phyloP scores from a whole-genome alignment of 2,113 vertebrate species.

The Ophthalmolycus amberensis region DNA sequence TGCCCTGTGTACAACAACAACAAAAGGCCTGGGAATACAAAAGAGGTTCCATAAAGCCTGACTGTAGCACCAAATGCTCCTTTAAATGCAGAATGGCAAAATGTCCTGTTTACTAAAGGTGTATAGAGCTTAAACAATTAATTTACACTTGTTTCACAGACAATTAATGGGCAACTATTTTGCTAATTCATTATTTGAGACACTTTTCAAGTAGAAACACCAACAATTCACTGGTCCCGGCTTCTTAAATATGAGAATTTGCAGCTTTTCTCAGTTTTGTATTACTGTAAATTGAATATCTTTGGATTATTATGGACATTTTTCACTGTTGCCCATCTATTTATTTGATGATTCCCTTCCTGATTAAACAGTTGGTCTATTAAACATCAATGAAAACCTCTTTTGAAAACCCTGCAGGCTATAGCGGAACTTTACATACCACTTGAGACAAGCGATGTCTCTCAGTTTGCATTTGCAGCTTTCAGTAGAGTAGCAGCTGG shows the following conservation, averaged over 20 bases:
- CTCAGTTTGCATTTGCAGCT: conserved; percentile 96
- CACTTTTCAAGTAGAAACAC: not conserved
- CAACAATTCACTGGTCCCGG: not conserved
- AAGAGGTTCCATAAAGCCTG: conserved; percentile 25
- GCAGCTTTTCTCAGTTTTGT: not conserved
- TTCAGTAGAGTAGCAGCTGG: conserved; percentile 94
- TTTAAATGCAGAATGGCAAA: not conserved
- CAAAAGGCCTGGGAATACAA: conserved; percentile 63
- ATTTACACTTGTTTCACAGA: not conserved
- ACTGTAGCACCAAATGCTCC: conserved; percentile 15
- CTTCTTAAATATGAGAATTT: not conserved
- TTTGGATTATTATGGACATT: not conserved
- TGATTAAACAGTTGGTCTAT: not conserved
- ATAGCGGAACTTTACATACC: conserved; percentile 82
- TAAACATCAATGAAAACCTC: not conserved
- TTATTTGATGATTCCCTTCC: not conserved
- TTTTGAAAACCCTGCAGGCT: conserved; percentile 40
- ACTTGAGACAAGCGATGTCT: conserved; percentile 95
- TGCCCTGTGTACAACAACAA: conserved; percentile 60
- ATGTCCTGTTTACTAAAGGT: not conserved
- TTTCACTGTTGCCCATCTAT: not conserved
- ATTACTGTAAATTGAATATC: not conserved
- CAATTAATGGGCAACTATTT: not conserved
- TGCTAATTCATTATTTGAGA: not conserved
- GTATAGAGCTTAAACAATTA: not conserved